Percentiles rank a stretch among this genome's conserved stretches.
phyloP scores from a whole-genome alignment of 1,140 invertebrate genomes.

The Aradophagus sp. region DNA sequence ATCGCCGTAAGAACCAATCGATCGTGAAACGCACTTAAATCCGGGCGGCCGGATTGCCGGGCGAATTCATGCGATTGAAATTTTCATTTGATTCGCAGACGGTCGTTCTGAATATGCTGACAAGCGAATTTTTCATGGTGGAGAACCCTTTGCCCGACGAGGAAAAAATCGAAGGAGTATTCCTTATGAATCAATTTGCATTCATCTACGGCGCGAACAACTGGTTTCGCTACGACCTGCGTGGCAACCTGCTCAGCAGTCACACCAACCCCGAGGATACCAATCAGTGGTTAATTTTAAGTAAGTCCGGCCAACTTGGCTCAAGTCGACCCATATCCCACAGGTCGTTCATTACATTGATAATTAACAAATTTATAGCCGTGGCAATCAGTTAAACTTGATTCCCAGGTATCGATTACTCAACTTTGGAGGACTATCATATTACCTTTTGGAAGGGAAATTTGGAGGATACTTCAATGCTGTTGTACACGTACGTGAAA shows the following conservation, averaged over 20 bases:
- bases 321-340: too few species aligned
- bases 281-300: constrained; percentile 82
- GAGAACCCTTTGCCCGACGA: constrained; percentile 86
- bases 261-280: constrained; percentile 77
- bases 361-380: constrained; percentile 1
- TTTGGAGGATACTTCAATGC: constrained; percentile 83
- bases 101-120: constrained; percentile 90
- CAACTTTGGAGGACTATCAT: constrained; percentile 81
- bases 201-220: constrained; percentile 79
- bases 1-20: constrained; percentile 36
- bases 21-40: constrained; percentile 11
- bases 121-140: constrained; percentile 90
- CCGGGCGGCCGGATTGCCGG: constrained; percentile 3
- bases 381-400: constrained; percentile 18
- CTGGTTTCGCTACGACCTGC: constrained; percentile 85
- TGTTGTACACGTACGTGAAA: constrained; percentile 78
- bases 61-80: constrained; percentile 15
- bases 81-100: constrained; percentile 76
- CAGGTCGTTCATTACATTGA: too few species aligned
- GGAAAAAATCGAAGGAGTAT: constrained; percentile 81
- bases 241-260: constrained; percentile 81
- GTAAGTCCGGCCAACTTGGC: constrained; percentile 73
- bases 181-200: constrained; percentile 84
- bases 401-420: constrained; percentile 82
- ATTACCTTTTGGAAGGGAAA: constrained; percentile 87